phyloP scores from a whole-genome alignment of 2,113 vertebrate genomes.

The Calonectris borealis region DNA sequence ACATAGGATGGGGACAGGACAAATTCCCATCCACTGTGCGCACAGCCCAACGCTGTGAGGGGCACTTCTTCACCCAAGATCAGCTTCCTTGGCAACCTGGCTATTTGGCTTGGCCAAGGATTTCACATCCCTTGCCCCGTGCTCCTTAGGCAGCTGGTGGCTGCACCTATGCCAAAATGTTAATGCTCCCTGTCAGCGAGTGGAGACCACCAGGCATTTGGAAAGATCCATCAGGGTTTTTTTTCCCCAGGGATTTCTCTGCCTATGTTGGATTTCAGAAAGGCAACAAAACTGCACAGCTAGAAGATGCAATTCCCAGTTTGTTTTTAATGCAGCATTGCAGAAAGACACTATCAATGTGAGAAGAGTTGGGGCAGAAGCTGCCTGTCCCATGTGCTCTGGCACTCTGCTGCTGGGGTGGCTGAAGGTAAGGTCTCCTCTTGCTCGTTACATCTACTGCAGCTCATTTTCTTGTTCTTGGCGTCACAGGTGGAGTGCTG shows the following conservation, averaged over 20 bases:
- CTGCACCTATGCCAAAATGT: background rate
- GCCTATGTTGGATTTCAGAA: background rate
- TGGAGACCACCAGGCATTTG: background rate
- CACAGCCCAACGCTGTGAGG: rapidly evolving
- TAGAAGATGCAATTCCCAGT: background rate
- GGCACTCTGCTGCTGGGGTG: background rate
- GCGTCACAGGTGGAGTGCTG: rapidly evolving
- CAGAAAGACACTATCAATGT: background rate
- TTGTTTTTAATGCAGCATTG: no score
- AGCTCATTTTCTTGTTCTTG: background rate
- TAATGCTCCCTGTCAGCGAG: rapidly evolving
- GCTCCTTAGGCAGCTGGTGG: background rate
- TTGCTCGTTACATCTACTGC: no score
- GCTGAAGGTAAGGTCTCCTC: background rate
- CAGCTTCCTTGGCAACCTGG: background rate
- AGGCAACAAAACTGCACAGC: rapidly evolving
- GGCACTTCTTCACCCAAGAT: no score
- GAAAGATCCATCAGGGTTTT: background rate
- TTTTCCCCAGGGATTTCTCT: background rate
- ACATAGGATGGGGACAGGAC: background rate
- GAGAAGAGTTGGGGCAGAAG: background rate
- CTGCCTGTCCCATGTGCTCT: rapidly evolving
- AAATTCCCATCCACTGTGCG: background rate
- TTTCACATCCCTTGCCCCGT: background rate
- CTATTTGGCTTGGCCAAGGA: background rate